phyloP scores from a whole-genome alignment of 2,113 vertebrate species.

The Ctenomys sociabilis region DNA sequence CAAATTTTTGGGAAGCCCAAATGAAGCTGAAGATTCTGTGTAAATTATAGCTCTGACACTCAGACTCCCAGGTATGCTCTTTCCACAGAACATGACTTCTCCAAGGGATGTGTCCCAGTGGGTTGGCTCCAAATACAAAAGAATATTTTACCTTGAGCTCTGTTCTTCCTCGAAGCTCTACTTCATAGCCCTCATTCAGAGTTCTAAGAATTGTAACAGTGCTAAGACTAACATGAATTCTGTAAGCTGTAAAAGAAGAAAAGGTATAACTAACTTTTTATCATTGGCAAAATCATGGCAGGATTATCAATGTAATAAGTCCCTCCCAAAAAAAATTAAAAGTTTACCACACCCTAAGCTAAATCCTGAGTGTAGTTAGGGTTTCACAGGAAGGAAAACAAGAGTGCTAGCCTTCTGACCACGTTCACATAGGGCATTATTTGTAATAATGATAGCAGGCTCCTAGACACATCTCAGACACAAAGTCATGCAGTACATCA shows the following conservation, averaged over 20 bases:
- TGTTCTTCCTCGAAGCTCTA: constrained; percentile 91
- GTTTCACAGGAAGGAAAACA: background rate
- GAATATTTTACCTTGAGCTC: constrained; percentile 91
- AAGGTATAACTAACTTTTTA: background rate
- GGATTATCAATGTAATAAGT: constrained; percentile 23
- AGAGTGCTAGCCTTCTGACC: background rate
- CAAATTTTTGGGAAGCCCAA: background rate
- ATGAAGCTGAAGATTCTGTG: background rate
- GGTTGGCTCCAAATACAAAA: constrained; percentile 50
- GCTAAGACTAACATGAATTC: constrained; percentile 93
- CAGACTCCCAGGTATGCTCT: constrained; percentile 35
- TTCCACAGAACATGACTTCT: constrained; percentile 62
- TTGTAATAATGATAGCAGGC: constrained; percentile 16
- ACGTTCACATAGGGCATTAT: constrained; percentile 16
- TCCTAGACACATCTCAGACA: constrained; percentile 36
- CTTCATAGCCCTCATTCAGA: constrained; percentile 93
- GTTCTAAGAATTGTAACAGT: constrained; percentile 91
- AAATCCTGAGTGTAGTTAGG: background rate
- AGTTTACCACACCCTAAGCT: constrained; percentile 3
- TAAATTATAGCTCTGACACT: constrained; percentile 33
- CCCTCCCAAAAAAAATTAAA: background rate
- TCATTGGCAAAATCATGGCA: constrained; percentile 25
- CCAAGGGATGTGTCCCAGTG: constrained; percentile 33
- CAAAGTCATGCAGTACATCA: constrained; percentile 53
- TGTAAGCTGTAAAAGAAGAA: constrained; percentile 89